Evolutionary conservation across 92 coral and sea anemone genomes (phyloP), one percentile per base, ranked within the genome.

Genomic region (Meandrina meandrites): DNA sequence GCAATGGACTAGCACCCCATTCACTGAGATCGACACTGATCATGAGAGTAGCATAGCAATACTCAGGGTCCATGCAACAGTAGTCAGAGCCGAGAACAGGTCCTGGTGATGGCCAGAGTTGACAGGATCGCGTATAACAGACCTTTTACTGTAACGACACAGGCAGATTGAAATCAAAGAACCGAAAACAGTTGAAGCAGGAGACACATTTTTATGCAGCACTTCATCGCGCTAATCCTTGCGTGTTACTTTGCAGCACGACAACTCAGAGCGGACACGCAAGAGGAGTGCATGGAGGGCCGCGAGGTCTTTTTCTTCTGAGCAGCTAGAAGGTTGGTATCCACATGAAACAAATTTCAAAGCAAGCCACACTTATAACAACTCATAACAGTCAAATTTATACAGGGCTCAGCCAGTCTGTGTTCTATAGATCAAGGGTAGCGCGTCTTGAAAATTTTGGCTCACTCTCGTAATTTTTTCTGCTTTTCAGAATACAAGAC

Each of bases 261-360:
- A 90, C 42, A 51, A 8, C 2, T 57, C 81, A 22, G 88, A 66
- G 51, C 72, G 66, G 13, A 40, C 48, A 18, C 81, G 88, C 14
- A 78, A 66, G 79, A 87, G 64, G 72, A 78, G 77, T 48, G 81
- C 83, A 34, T 72, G 80, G 84, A 58, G 72, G 71, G 86, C 66
- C 37, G 88, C 68, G 37, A 85, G 67, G 53, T 45, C 88, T 35
- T 90, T 87, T 51, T 77, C 80, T 56, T 75, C 89, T 0, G 91
- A 86, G 47, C 93, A 93, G 64, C 79, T 93, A 11, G 89, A 93
- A 86, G 96, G 96, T 93, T 17, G 78, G n/a, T 69, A 24, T 48
- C 78, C 13, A 9, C 27, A 1, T 5, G 1, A 35, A 35, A 3
- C 42, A 34, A 19, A 69, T 1, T 57, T 57, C 1, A 57, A 18